Evolutionary conservation across 2,113 vertebrate genomes (phyloP).

Genomic region (Hyperoodon ampullatus): DNA sequence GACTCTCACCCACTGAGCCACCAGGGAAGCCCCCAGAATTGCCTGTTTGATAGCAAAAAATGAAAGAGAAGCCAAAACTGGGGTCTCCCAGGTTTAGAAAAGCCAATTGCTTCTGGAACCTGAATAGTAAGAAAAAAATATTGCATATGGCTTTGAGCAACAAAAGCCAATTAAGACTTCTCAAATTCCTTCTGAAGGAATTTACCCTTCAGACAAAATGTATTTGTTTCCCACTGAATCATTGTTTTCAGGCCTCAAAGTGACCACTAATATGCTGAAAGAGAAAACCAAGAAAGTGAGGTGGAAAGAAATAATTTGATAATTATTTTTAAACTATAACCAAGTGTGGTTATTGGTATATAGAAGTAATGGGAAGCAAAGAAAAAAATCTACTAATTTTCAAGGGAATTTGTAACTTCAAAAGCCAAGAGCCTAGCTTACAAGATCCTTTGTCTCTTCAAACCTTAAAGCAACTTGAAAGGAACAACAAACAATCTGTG

Average conservation of each 20-base stretch:
- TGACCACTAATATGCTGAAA: neutral
- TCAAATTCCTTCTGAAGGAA: neutral
- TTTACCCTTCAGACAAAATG: neutral
- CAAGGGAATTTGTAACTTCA: neutral
- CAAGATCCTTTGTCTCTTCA: neutral
- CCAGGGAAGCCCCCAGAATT: neutral
- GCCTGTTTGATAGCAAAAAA: neutral
- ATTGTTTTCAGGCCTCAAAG: neutral
- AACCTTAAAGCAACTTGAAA: neutral
- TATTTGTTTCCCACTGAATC: neutral
- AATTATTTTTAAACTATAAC: neutral
- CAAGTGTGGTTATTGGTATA: neutral
- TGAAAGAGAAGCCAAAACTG: neutral
- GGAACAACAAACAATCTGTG: neutral
- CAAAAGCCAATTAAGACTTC: neutral
- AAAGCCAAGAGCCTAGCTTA: neutral
- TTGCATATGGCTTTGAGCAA: neutral
- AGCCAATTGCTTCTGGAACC: neutral
- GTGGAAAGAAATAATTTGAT: neutral
- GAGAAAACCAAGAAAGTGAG: neutral
- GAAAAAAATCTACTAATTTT: neutral
- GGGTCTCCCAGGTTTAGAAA: neutral
- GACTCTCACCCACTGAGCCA: too few relatives aligned
- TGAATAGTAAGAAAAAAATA: neutral
- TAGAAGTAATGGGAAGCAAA: neutral